Conservation (phyloP, 37 sponge, comb jelly and placozoan species). For the Amphimedon queenslandica region DNA sequence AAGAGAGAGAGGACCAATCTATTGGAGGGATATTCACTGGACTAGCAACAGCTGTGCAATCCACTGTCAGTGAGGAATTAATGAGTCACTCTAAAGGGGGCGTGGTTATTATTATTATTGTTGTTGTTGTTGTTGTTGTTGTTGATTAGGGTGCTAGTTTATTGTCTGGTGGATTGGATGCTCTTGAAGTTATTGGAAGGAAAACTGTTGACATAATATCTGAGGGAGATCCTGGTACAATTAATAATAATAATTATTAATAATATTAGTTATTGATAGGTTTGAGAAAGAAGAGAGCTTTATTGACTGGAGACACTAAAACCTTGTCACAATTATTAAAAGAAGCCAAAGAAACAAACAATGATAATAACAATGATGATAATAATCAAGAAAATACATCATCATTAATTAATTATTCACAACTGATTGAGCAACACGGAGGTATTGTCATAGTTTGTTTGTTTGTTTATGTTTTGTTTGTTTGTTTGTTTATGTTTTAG, state of each 20-base stretch:
- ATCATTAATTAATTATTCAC: conserved; percentile 65
- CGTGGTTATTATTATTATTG: not conserved
- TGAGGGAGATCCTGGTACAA: conserved; percentile 85
- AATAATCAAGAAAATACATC: too few relatives aligned
- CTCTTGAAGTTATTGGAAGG: conserved; percentile 83
- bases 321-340: conserved; percentile 73
- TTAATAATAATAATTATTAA: not conserved
- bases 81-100: not conserved
- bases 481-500: conserved; percentile 12
- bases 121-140: not conserved
- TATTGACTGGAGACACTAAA: conserved; percentile 20
- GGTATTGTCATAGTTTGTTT: conserved; percentile 24
- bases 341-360: conserved; percentile 69
- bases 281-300: conserved; percentile 56
- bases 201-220: conserved; percentile 87
- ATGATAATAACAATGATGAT: too few relatives aligned
- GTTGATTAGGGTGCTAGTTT: conserved; percentile 43
- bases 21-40: conserved; percentile 47
- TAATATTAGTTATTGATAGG: conserved; percentile 18
- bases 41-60: conserved; percentile 38
- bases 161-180: conserved; percentile 77
- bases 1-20: conserved; percentile 9
- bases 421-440: conserved; percentile 79
- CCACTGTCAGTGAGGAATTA: conserved; percentile 40
- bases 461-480: not conserved